A percentile compares a stretch with the other conserved stretches of the same genome.
phyloP scores from a whole-genome alignment of 2,797 vertebrate species.

The Macrochelys suwanniensis region DNA sequence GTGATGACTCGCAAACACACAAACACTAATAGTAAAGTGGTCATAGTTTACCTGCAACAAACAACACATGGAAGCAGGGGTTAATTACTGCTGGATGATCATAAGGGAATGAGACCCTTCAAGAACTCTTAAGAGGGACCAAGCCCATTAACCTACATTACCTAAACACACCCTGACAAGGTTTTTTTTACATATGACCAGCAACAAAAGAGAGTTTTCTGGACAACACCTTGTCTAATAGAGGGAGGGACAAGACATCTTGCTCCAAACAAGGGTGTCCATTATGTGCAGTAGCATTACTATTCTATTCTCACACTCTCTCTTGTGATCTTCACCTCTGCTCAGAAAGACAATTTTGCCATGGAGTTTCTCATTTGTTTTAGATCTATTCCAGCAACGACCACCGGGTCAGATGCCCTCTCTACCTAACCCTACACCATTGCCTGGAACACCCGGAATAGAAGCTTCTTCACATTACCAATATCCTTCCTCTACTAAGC shows the following conservation, averaged over 20 bases:
- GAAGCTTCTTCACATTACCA: background rate
- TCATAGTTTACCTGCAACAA: conserved; percentile 90
- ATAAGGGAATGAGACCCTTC: rapidly evolving
- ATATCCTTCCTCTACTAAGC: background rate
- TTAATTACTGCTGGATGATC: background rate
- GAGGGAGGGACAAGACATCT: background rate
- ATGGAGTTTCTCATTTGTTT: background rate
- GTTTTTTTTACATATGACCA: background rate
- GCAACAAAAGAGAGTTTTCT: background rate
- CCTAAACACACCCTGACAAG: background rate
- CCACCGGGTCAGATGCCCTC: background rate
- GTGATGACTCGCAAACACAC: conserved; percentile 87
- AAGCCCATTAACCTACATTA: background rate
- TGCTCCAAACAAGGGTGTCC: conserved; percentile 20
- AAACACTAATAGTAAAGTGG: conserved; percentile 90
- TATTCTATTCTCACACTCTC: background rate
- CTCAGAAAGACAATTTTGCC: conserved; percentile 27
- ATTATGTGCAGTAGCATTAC: background rate
- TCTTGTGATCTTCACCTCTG: background rate
- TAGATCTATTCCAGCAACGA: background rate
- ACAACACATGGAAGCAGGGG: conserved; percentile 52
- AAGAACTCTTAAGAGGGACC: background rate
- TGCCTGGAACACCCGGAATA: background rate
- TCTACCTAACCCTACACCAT: background rate
- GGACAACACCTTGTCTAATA: background rate